Percentiles rank a stretch among this genome's conserved stretches.
Evolutionary conservation across 2,113 vertebrate species (phyloP).

Genomic region (Onychorhynchus coronatus): DNA sequence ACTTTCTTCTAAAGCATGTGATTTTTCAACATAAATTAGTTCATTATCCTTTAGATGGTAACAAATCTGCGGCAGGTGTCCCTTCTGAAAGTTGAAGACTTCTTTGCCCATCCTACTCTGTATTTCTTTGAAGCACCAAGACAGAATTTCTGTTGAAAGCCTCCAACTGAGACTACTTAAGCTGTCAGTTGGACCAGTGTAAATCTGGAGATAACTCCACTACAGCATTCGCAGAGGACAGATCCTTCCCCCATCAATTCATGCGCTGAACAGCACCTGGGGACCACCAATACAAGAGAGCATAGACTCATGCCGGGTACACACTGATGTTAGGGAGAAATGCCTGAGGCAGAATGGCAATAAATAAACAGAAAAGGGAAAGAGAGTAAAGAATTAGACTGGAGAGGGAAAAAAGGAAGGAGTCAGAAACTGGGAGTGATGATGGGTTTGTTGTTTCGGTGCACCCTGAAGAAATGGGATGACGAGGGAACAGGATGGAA

Average conservation of each 20-base stretch:
- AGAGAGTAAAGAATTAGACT: not conserved
- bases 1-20: not conserved
- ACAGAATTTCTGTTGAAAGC: not conserved
- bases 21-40: not conserved
- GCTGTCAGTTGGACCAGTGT: not conserved
- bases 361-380: not conserved
- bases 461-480: fast-evolving
- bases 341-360: not conserved
- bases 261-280: not conserved
- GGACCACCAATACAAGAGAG: not conserved
- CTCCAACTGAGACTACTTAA: not conserved
- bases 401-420: not conserved
- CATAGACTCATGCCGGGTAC: not conserved
- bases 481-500: not conserved
- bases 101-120: not conserved
- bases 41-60: not conserved
- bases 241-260: not conserved
- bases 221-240: not conserved
- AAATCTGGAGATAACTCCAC: constrained; percentile 8
- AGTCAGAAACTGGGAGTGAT: not conserved
- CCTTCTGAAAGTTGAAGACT: not conserved
- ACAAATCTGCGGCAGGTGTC: not conserved
- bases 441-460: not conserved
- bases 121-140: not conserved
- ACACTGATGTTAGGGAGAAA: not conserved